phyloP scores from a whole-genome alignment of 2,797 vertebrate species.

The Acanthurus leucopareius region DNA sequence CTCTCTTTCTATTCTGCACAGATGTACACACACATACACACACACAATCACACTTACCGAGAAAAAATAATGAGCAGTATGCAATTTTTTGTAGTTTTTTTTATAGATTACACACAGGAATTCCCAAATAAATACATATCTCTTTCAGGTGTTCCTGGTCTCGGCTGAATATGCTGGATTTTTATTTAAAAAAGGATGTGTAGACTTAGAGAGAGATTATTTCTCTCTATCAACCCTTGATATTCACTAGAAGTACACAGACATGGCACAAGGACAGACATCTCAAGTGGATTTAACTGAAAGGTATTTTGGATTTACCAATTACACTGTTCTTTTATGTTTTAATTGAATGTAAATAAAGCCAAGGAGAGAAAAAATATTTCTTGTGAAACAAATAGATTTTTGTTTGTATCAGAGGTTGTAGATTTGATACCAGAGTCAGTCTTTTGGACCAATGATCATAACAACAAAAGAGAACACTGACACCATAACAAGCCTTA shows the following conservation, averaged over 20 bases:
- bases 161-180: too few species aligned
- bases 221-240: too few species aligned
- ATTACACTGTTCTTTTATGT: background rate
- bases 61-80: constrained; percentile 1
- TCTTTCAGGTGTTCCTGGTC: background rate
- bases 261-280: too few species aligned
- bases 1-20: background rate
- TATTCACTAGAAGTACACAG: too few species aligned
- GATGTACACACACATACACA: constrained; percentile 21
- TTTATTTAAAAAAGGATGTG: too few species aligned
- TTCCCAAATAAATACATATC: background rate
- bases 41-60: constrained; percentile 8
- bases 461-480: constrained; percentile 2
- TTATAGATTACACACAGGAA: background rate
- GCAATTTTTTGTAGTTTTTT: background rate
- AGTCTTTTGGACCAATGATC: background rate
- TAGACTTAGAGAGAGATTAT: too few species aligned
- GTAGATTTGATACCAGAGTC: constrained; percentile 4
- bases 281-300: too few species aligned
- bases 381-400: background rate
- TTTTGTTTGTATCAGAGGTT: background rate
- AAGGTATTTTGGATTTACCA: background rate
- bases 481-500: background rate
- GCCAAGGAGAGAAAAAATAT: background rate
- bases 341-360: background rate